A percentile compares a stretch with the other conserved stretches of the same genome.
Conservation (phyloP, 2,888 invertebrate species). For the Xestoiulus laeticollis region DNA sequence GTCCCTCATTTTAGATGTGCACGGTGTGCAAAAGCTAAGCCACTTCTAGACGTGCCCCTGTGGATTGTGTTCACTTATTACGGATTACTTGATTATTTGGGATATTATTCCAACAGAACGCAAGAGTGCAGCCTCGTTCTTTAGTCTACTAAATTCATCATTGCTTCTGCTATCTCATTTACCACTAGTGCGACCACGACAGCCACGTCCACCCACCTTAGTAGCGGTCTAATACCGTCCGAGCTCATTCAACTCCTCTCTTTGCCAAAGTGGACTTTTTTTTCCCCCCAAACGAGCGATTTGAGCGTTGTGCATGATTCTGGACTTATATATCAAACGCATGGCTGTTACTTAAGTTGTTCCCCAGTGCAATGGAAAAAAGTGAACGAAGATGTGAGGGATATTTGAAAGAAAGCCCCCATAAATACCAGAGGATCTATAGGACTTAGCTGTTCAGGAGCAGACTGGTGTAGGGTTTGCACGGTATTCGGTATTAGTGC, state of each 20-base stretch:
- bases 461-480: conserved; percentile 20
- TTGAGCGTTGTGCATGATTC: conserved; percentile 29
- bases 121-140: conserved; percentile 7
- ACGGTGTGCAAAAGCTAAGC: conserved; percentile 16
- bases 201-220: conserved; percentile 3
- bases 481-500: conserved; percentile 32
- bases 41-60: neutral
- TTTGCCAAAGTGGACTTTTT: conserved; percentile 37
- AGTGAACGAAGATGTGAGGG: conserved; percentile 14
- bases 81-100: conserved; percentile 4
- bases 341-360: neutral
- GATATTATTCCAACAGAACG: conserved; percentile 13
- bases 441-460: conserved; percentile 34
- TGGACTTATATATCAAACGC: neutral
- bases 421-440: neutral
- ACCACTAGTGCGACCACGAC: conserved; percentile 7
- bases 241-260: neutral
- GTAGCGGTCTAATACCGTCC: conserved; percentile 23
- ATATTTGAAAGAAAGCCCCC: conserved; percentile 1
- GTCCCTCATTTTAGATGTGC: conserved; percentile 37
- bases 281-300: conserved; percentile 4
- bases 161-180: conserved; percentile 20
- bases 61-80: conserved; percentile 37
- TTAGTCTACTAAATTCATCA: neutral
- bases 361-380: neutral